Base-by-base conservation (phyloP, 2,888 invertebrate species). In the Psylliodes chrysocephalus region DNA sequence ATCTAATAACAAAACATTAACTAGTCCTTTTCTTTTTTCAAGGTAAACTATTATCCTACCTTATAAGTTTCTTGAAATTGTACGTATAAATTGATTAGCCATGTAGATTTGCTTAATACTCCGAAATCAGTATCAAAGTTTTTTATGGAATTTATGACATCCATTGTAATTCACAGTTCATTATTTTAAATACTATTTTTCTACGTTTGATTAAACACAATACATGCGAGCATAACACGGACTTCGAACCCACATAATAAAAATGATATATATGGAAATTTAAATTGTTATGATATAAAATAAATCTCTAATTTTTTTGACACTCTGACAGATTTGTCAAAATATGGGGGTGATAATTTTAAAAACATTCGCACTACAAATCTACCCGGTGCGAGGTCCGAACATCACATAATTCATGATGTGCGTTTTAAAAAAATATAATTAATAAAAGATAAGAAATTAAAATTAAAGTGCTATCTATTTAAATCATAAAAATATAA, bases 121-220 rank as follows among this genome's bases (percentile, higher is more conserved):
- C 79, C 80, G 68, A 81, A 78, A 60, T 74, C 76, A 47, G 73
- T 69, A 66, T 80, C 75, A 60, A 81, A 74, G 71, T 80, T 78
- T 67, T 76, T 76, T 71, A 83, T 71, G 66, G 82, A 74, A 74
- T 79, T 79, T 63, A 78, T 72, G 47, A 82, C 77, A 77, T 83
- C 82, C 83, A 83, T 83, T 73, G 71, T 79, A 51, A 10, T 17
- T 19, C 12, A 15, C 15, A 28, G 28, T 28, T 49, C 63, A 63
- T 63, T 28, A 25, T 59, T 51, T 17, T 30, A 28, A 59, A 38
- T 33, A 51, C 19, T 35, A 22, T 47, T 33, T 18, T 25, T 12
- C 15, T 40, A 42, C 25, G 25, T 18, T 17, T 30, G 18, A 8
- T 30, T 15, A 25, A 28, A 19, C 46, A 56, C 46, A 46, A 46